Conservation (phyloP, 2,797 vertebrate genomes). For the Protosalanx chinensis region DNA sequence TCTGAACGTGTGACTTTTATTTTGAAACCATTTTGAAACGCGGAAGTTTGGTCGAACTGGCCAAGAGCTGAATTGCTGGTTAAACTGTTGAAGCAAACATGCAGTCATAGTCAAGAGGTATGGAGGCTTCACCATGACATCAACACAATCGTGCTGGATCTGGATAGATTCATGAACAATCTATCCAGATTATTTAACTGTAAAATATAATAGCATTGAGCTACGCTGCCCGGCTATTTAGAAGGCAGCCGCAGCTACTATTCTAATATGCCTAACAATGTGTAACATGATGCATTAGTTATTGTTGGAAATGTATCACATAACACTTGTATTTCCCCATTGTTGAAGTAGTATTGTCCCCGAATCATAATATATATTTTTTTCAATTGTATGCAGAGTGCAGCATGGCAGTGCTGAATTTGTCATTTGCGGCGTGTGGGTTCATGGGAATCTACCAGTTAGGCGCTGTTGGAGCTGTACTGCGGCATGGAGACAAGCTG, state of each 20-base stretch:
- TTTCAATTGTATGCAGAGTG: neutral
- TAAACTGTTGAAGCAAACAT: neutral
- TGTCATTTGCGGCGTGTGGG: slow-evolving; percentile 83
- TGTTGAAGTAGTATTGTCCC: neutral
- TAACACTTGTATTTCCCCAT: too few species aligned
- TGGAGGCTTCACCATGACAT: neutral
- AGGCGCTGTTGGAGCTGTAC: slow-evolving; percentile 81
- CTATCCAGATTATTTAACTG: too few species aligned
- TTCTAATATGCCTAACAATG: too few species aligned
- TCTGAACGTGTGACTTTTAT: neutral
- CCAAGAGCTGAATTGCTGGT: neutral
- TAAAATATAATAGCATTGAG: too few species aligned
- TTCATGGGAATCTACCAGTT: slow-evolving; percentile 91
- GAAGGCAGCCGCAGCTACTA: too few species aligned
- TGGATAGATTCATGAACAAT: too few species aligned
- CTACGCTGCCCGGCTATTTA: too few species aligned
- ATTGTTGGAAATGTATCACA: too few species aligned
- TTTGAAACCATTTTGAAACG: neutral
- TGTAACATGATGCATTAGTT: too few species aligned
- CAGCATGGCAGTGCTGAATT: slow-evolving; percentile 73
- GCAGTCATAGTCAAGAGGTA: neutral
- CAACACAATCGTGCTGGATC: too few species aligned
- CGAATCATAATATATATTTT: neutral
- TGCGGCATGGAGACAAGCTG: slow-evolving; percentile 75
- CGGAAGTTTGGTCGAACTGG: neutral